Base-by-base conservation (phyloP, 2,797 vertebrate species). In the Todus mexicanus region DNA sequence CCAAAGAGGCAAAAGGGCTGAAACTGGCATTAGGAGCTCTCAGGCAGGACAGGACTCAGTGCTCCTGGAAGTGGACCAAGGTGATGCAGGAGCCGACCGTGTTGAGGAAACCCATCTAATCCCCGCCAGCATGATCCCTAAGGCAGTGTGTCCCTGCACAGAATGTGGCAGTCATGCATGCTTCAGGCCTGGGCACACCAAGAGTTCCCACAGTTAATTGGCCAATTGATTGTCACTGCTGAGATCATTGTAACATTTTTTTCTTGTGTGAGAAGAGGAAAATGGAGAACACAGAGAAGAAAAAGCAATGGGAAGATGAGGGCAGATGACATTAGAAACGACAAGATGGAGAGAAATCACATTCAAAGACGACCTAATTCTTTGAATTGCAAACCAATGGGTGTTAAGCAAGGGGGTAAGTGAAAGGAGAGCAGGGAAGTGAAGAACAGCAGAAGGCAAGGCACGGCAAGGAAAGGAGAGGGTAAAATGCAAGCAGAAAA, bases 31-130 rank as follows among this genome's bases (percentile, higher is more conserved):
- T 25, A 45, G 80, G 61, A 71, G 37, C 59, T 78, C 4, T 16
- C 20, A 18, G 33, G n/a, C 43, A 53, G 77, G 60, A 33, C 29
- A 51, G 60, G 56, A 73, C 25, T 6, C 31, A 9, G 20, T 63
- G 59, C 22, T 60, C 4, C 45, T 82, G 76, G 20, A 40, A 12
- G 26, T 29, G 38, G 35, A 20, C 38, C 4, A 9, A 26, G 42
- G 15, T 15, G 25, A 6, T 21, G 5, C 11, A 57, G n/a, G 38
- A 76, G 21, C 10, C 8, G 11, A 3, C 26, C 1, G 1, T 40
- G 26, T 19, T 50, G 70, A 66, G 45, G 38, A 18, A 35, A 20
- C 5, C 6, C 18, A 9, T 16, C 6, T 20, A 35, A 45, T 23
- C 6, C 42, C 45, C 59, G 25, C 26, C 17, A 31, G 57, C 26